Evolutionary conservation across 2,888 invertebrate genomes (phyloP).

Genomic region (Eristalis intricaria): DNA sequence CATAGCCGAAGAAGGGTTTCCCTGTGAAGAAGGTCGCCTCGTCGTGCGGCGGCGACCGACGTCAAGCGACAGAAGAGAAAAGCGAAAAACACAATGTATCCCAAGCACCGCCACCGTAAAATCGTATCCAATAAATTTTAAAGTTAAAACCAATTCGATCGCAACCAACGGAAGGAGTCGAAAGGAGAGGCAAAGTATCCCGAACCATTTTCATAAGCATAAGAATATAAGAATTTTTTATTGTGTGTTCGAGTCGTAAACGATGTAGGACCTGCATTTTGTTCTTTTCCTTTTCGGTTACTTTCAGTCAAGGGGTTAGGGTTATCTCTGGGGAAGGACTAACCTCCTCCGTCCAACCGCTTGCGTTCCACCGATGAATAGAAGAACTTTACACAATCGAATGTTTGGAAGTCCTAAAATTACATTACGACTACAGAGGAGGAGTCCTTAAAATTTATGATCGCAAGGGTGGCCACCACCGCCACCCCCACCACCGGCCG

Average conservation of each 20-base stretch:
- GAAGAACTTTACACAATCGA: constrained; percentile 57
- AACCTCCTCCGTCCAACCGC: not conserved
- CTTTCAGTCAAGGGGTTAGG: constrained; percentile 31
- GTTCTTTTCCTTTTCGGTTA: constrained; percentile 4
- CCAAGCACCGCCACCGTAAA: constrained; percentile 43
- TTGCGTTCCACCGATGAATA: constrained; percentile 17
- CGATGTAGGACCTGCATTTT: constrained; percentile 52
- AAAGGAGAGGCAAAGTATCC: constrained; percentile 42
- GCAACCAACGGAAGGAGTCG: constrained; percentile 44
- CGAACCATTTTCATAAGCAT: constrained; percentile 68
- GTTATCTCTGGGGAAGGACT: constrained; percentile 34
- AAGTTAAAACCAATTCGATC: constrained; percentile 71
- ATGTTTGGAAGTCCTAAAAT: constrained; percentile 65
- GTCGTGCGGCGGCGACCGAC: constrained; percentile 9
- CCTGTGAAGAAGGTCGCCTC: not conserved
- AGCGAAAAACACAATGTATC: constrained; percentile 56
- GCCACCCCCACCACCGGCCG: not conserved
- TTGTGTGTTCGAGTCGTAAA: constrained; percentile 60
- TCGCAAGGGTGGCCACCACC: constrained; percentile 7
- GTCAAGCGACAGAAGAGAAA: constrained; percentile 18
- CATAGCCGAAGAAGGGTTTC: constrained; percentile 10
- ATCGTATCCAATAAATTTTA: constrained; percentile 68
- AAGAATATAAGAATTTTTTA: constrained; percentile 63
- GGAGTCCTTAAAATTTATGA: constrained; percentile 63
- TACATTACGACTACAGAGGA: constrained; percentile 37